A percentile compares a stretch with the other conserved stretches of the same genome.
Conservation (phyloP, 2,888 invertebrate species). For the Lithophane ornitopus region DNA sequence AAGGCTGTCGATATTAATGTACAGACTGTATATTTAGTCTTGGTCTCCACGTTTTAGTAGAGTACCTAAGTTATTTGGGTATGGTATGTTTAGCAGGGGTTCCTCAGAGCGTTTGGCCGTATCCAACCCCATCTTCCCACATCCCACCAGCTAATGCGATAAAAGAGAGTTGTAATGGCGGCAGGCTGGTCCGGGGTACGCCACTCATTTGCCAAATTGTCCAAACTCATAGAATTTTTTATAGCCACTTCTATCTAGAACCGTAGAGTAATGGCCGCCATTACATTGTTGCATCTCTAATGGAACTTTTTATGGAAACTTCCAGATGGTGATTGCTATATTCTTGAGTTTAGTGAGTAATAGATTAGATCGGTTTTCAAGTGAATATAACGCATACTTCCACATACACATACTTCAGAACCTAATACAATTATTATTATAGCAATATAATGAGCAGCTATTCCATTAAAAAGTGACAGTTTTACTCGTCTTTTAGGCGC, state of each 20-base stretch:
- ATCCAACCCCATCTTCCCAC: conserved; percentile 60
- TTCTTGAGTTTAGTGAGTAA: conserved; percentile 21
- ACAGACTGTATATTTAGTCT: neutral
- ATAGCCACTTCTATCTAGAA: conserved; percentile 64
- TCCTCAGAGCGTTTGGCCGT: neutral
- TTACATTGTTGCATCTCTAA: conserved; percentile 52
- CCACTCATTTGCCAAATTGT: conserved; percentile 83
- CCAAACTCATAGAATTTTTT: conserved; percentile 71
- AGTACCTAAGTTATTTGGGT: neutral
- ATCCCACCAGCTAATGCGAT: conserved; percentile 79
- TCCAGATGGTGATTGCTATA: conserved; percentile 51
- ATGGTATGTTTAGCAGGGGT: neutral
- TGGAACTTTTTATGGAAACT: conserved; percentile 51
- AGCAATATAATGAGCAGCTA: neutral
- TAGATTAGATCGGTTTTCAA: conserved; percentile 24
- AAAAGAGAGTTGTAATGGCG: conserved; percentile 78
- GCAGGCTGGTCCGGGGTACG: conserved; percentile 61
- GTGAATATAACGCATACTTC: neutral
- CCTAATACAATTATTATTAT: neutral
- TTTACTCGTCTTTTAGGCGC: neutral
- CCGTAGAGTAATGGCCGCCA: conserved; percentile 59
- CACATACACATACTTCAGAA: neutral
- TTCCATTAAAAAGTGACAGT: neutral
- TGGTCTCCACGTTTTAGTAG: neutral
- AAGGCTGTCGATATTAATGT: neutral